Evolutionary conservation across 2,888 invertebrate species (phyloP).

Genomic region (Panzeria rudis): DNA sequence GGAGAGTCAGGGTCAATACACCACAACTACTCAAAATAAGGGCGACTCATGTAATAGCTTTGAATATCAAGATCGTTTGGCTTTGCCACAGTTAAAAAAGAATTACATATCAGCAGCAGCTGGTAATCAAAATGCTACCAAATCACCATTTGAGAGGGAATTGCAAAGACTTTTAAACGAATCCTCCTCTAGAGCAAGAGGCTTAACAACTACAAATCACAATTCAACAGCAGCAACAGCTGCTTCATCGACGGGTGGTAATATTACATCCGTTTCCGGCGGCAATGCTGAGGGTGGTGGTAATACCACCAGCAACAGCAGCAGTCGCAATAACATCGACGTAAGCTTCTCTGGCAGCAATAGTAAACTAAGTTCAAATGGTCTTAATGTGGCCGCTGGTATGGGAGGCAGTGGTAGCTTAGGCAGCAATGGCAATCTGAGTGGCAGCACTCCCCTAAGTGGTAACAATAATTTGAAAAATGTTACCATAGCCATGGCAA

Average conservation of each 20-base stretch:
- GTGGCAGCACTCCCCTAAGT: conserved; percentile 80
- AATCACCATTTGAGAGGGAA: conserved; percentile 90
- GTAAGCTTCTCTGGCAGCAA: conserved; percentile 82
- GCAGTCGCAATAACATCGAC: conserved; percentile 81
- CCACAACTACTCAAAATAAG: conserved; percentile 86
- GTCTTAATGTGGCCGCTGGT: conserved; percentile 74
- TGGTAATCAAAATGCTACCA: conserved; percentile 75
- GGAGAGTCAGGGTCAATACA: conserved; percentile 84
- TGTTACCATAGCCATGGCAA: conserved; percentile 71
- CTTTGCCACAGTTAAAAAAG: conserved; percentile 75
- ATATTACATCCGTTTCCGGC: conserved; percentile 74
- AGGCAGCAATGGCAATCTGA: conserved; percentile 81
- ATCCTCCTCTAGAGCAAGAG: conserved; percentile 81
- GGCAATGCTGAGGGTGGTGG: conserved; percentile 74
- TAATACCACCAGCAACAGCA: conserved; percentile 78
- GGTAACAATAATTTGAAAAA: conserved; percentile 78
- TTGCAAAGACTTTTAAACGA: conserved; percentile 91
- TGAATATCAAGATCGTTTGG: conserved; percentile 85
- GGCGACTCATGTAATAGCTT: conserved; percentile 88
- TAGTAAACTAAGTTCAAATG: conserved; percentile 80
- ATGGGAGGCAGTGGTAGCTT: conserved; percentile 75
- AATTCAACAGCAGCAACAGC: conserved; percentile 72
- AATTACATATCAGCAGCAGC: conserved; percentile 57
- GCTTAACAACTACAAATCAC: conserved; percentile 75
- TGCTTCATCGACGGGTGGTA: conserved; percentile 74